Evolutionary conservation across 1,140 invertebrate genomes (phyloP).

Genomic region (Semibalanus balanoides): DNA sequence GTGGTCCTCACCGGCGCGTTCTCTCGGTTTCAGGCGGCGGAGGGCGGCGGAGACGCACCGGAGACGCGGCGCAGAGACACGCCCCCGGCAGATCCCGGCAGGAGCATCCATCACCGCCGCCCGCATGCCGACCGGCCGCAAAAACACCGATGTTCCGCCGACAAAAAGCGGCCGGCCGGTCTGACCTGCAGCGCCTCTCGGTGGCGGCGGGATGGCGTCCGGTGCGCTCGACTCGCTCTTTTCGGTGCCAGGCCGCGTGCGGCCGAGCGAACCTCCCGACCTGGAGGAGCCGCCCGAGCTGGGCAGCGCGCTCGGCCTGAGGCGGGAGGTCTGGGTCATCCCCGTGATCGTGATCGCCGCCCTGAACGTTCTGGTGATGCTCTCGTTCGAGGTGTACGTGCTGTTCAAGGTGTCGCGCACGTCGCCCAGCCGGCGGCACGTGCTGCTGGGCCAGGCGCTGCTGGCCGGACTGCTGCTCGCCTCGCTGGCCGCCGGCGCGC

Average conservation of each 20-base stretch:
- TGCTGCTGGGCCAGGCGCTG: constrained; percentile 81
- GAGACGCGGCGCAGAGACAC: too few relatives aligned
- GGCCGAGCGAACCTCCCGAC: too few relatives aligned
- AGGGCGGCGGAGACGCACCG: too few relatives aligned
- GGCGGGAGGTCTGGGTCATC: constrained; percentile 67
- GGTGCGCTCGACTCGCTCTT: not conserved
- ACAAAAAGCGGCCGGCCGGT: not conserved
- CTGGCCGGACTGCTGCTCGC: constrained; percentile 71
- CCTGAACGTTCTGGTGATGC: constrained; percentile 61
- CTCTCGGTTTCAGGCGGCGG: too few relatives aligned
- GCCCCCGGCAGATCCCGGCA: too few relatives aligned
- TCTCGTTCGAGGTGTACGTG: constrained; percentile 75
- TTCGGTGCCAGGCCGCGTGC: not conserved
- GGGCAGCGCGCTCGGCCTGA: constrained; percentile 28
- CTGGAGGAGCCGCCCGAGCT: too few relatives aligned
- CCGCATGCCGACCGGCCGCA: not conserved
- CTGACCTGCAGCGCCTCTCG: not conserved
- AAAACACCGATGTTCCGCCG: not conserved
- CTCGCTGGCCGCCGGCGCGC: constrained; percentile 60
- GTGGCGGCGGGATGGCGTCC: not conserved
- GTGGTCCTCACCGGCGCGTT: too few relatives aligned
- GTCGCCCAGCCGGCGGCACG: constrained; percentile 64
- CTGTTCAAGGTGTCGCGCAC: constrained; percentile 69
- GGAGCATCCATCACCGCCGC: not conserved
- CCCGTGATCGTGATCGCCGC: constrained; percentile 63